Base-by-base conservation (phyloP, 2,888 invertebrate species). In the Plagodis pulveraria region DNA sequence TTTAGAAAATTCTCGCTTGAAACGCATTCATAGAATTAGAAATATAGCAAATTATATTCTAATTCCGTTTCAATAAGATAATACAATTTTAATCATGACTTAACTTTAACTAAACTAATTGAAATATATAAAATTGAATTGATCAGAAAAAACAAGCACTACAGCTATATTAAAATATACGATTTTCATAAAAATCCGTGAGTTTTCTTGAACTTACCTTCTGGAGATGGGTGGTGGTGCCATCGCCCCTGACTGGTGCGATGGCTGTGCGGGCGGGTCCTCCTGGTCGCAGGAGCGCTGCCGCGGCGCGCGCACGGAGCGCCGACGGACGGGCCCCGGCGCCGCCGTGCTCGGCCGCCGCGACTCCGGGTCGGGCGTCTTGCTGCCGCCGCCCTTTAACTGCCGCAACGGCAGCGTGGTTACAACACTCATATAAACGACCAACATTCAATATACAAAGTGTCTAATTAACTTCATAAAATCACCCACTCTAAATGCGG, bases 261-360 rank as follows among this genome's bases (percentile, higher is more conserved):
- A 36, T 12, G 52, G 5, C 35, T 38, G 41, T 35, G 73, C 76
- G 71, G 73, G 74, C 49, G 71, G 75, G 74, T 86, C 72, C 77
- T 97, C 97, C 70, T 97, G 97, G 76, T 97, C 97, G 82, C 96
- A 97, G 77, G 97, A 97, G 81, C 96, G 96, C 80, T 97, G 97
- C 10, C 97, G 83, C 89, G 87, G 84, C 93, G 94, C 83, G 93
- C 94, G 80, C 92, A 95, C 74, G 81, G 94, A 83, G 91, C 94
- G 86, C 87, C 96, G 83, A 81, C 95, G 74, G 88, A 87, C 80
- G 10, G 91, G 91, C 84, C 95, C 75, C 53, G 94, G 91, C 84
- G 95, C 75, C 53, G 94, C 95, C 50, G 94, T 93, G 87, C 96
- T 96, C 57, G 95, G 93, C 67, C 94, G 92, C 63, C 94, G 83